Base-by-base conservation (phyloP, 2,888 invertebrate genomes). In the Andrena chrysosceles region DNA sequence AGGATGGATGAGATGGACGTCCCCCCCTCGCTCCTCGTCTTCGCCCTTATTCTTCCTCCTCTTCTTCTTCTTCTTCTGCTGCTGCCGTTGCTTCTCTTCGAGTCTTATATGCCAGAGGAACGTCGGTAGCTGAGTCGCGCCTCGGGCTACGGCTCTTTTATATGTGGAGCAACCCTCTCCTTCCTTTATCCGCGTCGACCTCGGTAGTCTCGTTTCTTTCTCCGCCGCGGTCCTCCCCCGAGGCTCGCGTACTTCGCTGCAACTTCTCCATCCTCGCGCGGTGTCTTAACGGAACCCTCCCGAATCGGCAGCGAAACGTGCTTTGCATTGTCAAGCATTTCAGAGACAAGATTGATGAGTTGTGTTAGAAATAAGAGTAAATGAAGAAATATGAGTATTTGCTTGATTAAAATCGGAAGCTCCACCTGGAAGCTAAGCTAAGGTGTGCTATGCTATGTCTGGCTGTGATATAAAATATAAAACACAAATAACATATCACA, bases 71-170 rank as follows among this genome's bases (percentile, higher is more conserved):
- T 64, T 72, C 59, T 48, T 64, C 62, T 78, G 62, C 82, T 76
- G 63, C 78, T 52, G 54, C 59, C 29, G 74, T 31, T 67, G 64
- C 72, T 71, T 63, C 73, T 76, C 60, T 56, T 68, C 77, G 77
- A 82, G 78, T 70, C 83, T 82, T 79, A 69, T 77, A 64, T 48
- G 63, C 73, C 63, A 71, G 71, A 77, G 71, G 77, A 84, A 82
- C 81, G 85, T 89, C 91, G 89, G 92, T 92, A 92, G 92, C 91
- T 71, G 85, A 88, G 78, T 89, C 85, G 83, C 85, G 89, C 92
- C 91, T 86, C 85, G 75, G 90, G 92, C 91, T 87, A 89, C 87
- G 87, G 87, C 84, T 85, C 90, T 91, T 87, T 89, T 88, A 87
- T 89, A 89, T 89, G 84, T 89, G 83, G 88, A 89, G 86, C 89